phyloP scores from a whole-genome alignment of 2,888 invertebrate species.

The Plebejus melissa region DNA sequence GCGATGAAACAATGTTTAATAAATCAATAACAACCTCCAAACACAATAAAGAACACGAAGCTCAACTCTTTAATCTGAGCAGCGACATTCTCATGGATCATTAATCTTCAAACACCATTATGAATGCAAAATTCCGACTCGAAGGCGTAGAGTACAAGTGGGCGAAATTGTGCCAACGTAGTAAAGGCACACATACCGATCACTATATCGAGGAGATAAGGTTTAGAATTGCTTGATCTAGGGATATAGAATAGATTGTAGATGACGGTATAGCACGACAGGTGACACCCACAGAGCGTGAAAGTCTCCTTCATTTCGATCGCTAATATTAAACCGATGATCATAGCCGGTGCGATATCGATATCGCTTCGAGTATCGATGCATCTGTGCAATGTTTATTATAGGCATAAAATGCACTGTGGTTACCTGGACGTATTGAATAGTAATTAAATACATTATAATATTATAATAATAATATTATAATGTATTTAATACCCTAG shows the following conservation, averaged over 20 bases:
- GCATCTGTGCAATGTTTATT: background rate
- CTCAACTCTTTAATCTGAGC: conserved; percentile 27
- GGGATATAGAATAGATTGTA: conserved; percentile 22
- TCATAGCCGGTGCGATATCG: background rate
- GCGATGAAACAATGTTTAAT: background rate
- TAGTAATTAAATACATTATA: background rate
- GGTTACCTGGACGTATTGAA: background rate
- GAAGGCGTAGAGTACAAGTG: conserved; percentile 34
- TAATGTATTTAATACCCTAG: too few species aligned
- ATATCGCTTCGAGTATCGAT: conserved; percentile 8
- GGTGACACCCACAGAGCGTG: conserved; percentile 61
- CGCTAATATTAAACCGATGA: conserved; percentile 30
- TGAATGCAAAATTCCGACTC: conserved; percentile 34
- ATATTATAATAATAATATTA: too few species aligned
- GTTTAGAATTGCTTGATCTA: conserved; percentile 21
- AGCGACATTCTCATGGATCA: conserved; percentile 17
- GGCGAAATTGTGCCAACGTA: conserved; percentile 26
- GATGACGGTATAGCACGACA: conserved; percentile 51
- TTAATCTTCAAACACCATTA: conserved; percentile 32
- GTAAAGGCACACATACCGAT: background rate
- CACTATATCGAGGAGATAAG: conserved; percentile 28
- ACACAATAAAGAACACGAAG: background rate
- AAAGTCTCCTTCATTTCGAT: conserved; percentile 49
- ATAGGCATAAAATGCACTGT: background rate
- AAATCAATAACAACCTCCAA: background rate